Base-by-base conservation (phyloP, 2,888 invertebrate genomes). In the Netelia melanura region DNA sequence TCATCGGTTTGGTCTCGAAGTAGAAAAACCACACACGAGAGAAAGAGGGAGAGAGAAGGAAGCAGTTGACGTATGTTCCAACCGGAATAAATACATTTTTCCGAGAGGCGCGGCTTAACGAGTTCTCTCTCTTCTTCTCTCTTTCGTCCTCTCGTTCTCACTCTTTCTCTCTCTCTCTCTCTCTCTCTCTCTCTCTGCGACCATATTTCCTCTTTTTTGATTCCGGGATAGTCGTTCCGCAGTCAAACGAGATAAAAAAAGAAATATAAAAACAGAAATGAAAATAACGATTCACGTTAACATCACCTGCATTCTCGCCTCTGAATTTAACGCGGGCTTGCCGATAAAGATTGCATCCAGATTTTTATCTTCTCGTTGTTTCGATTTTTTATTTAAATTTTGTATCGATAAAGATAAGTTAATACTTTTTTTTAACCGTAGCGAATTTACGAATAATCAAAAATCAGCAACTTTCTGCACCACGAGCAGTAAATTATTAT, bases 21-120 rank as follows among this genome's bases (percentile, higher is more conserved):
- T 25, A 25, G 48, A 58, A 52, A 68, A 68, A 68, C 68, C 61
- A 2, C 14, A 25, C 43, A 62, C 11, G 38, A 30, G 61, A 77
- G 68, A 72, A 25, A 70, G 78, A 79, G 62, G 62, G 70, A 61
- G 58, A 58, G 21, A 21, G 58, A 21, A 17, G 58, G 58, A 48
- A 44, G 43, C 8, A 38, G 54, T 75, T 80, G 71, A 77, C 61
- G 71, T 67, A 61, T 72, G 76, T 61, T 58, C 71, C 76, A 62
- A 77, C 72, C 72, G 58, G 76, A 72, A 76, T 75, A 75, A 71
- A 75, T 72, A 61, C 58, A 75, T 76, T 61, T 84, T 80, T 78
- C 38, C 25, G 61, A 65, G 61, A 67, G 48, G 61, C 67, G 72
- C 71, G 83, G 64, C 52, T 84, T 84, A 84, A 84, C 80, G 83